Evolutionary conservation across 2,113 vertebrate genomes (phyloP).

Genomic region (Garra rufa): DNA sequence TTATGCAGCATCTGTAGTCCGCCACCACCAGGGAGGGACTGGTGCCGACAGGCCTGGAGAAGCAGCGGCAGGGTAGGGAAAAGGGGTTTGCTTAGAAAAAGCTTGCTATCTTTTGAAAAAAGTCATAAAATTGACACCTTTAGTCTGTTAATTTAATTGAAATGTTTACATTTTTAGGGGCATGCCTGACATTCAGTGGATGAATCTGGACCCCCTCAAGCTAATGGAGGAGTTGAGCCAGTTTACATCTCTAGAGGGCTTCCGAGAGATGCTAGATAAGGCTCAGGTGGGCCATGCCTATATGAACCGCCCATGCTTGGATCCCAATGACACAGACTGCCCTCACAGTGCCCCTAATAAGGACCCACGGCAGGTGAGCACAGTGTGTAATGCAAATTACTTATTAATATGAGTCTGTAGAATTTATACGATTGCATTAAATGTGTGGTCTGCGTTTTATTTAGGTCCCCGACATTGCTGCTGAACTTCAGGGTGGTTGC

Average conservation of each 20-base stretch:
- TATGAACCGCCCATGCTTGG: conserved; percentile 92
- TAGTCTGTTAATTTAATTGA: background rate
- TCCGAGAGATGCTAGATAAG: conserved; percentile 95
- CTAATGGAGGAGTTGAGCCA: conserved; percentile 94
- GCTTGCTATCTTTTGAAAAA: background rate
- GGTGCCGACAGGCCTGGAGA: conserved; percentile 21
- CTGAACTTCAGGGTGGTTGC: conserved; percentile 88
- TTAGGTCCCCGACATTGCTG: conserved; percentile 85
- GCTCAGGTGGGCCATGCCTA: conserved; percentile 98
- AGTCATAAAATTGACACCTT: background rate
- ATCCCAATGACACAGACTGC: conserved; percentile 88
- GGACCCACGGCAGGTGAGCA: conserved; percentile 73
- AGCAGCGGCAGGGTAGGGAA: background rate
- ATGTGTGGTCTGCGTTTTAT: background rate
- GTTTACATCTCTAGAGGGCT: conserved; percentile 92
- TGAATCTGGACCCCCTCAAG: conserved; percentile 94
- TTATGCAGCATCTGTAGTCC: conserved; percentile 79
- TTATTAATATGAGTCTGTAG: background rate
- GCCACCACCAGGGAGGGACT: conserved; percentile 44
- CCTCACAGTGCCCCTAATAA: conserved; percentile 92
- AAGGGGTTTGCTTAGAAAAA: background rate
- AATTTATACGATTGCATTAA: background rate
- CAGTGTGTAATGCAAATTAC: background rate
- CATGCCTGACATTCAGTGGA: conserved; percentile 96
- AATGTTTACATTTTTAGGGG: conserved; percentile 77